Evolutionary conservation across 1,140 invertebrate genomes (phyloP).

Genomic region (Ostrea edulis): DNA sequence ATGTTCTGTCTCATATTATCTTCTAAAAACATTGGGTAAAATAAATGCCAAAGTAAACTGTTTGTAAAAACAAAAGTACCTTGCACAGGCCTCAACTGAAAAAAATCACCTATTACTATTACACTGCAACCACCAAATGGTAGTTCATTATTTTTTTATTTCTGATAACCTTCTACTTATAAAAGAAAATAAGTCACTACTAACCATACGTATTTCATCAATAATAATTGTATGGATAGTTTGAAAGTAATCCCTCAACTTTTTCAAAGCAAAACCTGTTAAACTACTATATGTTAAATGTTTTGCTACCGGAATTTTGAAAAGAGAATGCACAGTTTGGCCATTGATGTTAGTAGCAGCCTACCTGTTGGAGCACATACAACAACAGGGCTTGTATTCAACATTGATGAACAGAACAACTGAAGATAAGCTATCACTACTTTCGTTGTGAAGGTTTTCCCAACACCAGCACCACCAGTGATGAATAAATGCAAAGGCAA

Average conservation of each 20-base stretch:
- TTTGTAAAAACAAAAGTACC: constrained; percentile 56
- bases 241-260: no score
- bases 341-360: constrained; percentile 53
- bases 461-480: constrained; percentile 59
- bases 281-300: constrained; percentile 24
- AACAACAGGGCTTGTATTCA: constrained; percentile 31
- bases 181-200: constrained; percentile 34
- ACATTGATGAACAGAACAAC: background rate
- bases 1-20: constrained; percentile 56
- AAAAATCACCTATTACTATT: constrained; percentile 55
- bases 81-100: no score
- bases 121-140: constrained; percentile 58
- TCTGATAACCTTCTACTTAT: constrained; percentile 15
- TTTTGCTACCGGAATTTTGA: constrained; percentile 43
- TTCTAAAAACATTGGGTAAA: constrained; percentile 53
- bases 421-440: constrained; percentile 46
- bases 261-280: background rate
- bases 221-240: constrained; percentile 47
- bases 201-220: constrained; percentile 56
- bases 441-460: constrained; percentile 50
- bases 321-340: constrained; percentile 45
- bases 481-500: constrained; percentile 47
- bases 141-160: constrained; percentile 45
- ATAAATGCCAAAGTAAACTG: constrained; percentile 51
- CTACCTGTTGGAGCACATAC: no score